Evolutionary conservation across 1,140 invertebrate genomes (phyloP).

Genomic region (Harpegnathos saltator): DNA sequence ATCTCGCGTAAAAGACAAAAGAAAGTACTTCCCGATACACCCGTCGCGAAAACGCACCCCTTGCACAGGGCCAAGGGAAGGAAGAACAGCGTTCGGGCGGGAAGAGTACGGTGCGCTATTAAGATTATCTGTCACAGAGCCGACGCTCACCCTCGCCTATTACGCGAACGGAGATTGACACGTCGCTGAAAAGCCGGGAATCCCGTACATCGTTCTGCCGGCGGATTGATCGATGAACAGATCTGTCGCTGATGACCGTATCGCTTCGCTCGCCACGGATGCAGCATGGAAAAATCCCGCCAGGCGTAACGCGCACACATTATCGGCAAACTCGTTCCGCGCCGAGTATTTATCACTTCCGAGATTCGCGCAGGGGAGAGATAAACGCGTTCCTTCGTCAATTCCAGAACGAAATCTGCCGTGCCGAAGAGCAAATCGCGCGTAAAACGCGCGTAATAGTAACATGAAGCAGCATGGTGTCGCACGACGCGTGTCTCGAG

Average conservation of each 20-base stretch:
- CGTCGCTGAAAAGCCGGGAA: constrained; percentile 46
- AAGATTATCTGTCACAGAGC: constrained; percentile 21
- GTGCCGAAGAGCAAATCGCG: no score
- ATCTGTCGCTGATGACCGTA: neutral
- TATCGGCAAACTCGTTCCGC: constrained; percentile 1
- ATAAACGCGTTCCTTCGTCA: neutral
- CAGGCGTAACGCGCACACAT: neutral
- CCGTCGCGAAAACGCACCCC: neutral
- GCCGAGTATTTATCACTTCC: constrained; percentile 30
- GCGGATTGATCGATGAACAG: constrained; percentile 28
- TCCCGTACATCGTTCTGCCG: neutral
- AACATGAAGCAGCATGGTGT: neutral
- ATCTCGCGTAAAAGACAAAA: no score
- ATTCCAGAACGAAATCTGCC: neutral
- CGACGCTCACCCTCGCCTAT: neutral
- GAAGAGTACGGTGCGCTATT: neutral
- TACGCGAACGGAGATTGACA: constrained; percentile 32
- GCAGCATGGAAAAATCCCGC: neutral
- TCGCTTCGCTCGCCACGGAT: neutral
- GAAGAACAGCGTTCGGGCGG: neutral
- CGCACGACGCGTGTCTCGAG: neutral
- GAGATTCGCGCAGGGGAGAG: neutral
- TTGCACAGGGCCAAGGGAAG: neutral
- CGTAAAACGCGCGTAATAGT: no score
- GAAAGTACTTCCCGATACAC: no score